These are phyloP conservation scores for Sylvia atricapilla DNA, from an alignment of 2,113 vertebrate genomes.

Conservation along the genomic window DNA sequence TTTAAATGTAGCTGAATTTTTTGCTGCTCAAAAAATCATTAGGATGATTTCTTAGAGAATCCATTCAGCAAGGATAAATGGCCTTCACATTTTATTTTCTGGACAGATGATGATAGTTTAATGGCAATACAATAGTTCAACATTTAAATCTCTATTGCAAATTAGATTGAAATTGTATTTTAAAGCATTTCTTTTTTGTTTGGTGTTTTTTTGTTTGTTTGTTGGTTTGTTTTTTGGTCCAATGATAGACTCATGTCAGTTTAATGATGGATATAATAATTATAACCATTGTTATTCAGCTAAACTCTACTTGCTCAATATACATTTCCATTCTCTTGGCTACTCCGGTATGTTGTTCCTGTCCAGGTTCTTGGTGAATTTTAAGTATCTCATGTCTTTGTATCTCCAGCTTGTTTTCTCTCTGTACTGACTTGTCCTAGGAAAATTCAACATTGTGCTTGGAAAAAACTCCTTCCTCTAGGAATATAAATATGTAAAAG, in stretches of 20 bases:
- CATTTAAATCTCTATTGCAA: neutral
- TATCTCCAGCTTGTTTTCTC: neutral
- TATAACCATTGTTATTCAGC: neutral
- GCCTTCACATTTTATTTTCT: neutral
- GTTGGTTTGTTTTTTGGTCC: neutral
- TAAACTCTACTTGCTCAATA: neutral
- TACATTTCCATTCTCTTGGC: neutral
- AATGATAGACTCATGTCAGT: neutral
- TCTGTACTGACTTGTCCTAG: neutral
- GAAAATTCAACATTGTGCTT: neutral
- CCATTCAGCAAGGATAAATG: neutral
- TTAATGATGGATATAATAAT: neutral
- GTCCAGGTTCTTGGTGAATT: neutral
- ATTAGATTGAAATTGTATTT: neutral
- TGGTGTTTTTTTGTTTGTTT: no score
- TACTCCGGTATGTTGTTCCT: neutral
- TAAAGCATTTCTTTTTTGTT: neutral
- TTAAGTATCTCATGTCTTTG: neutral
- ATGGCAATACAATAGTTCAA: neutral
- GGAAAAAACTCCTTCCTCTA: accelerated
- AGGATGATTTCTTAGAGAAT: neutral
- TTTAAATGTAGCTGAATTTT: neutral
- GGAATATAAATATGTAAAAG: neutral
- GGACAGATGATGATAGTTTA: neutral
- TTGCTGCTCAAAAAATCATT: neutral